Conservation (phyloP, 2,888 invertebrate genomes). For the Pristionchus mayeri region DNA sequence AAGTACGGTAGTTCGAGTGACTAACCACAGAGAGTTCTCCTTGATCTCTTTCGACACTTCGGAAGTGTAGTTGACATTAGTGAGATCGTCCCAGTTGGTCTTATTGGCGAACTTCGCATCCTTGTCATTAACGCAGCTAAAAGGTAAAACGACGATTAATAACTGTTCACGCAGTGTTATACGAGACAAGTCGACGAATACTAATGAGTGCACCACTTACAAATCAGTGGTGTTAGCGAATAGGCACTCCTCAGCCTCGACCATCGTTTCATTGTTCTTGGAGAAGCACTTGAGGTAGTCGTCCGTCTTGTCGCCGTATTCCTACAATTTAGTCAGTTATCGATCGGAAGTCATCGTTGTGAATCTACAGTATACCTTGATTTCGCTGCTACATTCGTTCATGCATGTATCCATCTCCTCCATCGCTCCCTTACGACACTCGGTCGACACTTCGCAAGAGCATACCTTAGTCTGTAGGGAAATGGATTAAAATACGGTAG, state of each 20-base stretch:
- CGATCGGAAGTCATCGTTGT: background rate
- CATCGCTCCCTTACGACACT: too few relatives aligned
- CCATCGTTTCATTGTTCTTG: background rate
- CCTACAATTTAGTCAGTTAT: background rate
- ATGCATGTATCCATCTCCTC: background rate
- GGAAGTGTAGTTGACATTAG: background rate
- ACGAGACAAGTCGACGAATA: background rate
- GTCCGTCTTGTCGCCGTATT: background rate
- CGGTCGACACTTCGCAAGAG: too few relatives aligned
- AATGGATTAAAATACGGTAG: too few relatives aligned
- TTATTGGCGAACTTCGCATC: background rate
- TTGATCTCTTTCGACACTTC: background rate
- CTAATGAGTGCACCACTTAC: conserved; percentile 2
- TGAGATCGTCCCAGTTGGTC: background rate
- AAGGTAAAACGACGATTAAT: conserved; percentile 15
- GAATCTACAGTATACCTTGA: background rate
- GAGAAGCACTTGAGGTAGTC: background rate
- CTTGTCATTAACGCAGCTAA: background rate
- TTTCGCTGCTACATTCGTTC: background rate
- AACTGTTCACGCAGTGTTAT: background rate
- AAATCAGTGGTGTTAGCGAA: background rate
- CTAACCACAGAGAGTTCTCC: background rate
- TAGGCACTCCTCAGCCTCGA: background rate
- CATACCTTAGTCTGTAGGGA: too few relatives aligned
- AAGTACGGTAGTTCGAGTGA: background rate